These are phyloP conservation scores for Zenarchopterus dispar DNA, from an alignment of 2,797 vertebrate species.

Conservation along the genomic window DNA sequence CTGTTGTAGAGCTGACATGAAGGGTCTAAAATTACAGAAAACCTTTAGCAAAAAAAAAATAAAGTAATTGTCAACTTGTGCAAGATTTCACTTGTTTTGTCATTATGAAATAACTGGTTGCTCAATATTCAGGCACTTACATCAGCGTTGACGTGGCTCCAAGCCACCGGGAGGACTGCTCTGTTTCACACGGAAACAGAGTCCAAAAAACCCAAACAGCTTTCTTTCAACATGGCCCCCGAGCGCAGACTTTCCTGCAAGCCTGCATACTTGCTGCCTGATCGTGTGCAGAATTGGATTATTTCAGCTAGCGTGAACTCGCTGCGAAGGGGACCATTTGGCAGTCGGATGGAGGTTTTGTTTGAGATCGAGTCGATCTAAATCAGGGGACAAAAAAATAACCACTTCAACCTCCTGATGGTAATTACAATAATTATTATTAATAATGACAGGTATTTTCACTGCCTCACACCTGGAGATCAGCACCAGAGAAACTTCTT, in stretches of 20 bases:
- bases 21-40: constrained; percentile 15
- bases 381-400: constrained; percentile 22
- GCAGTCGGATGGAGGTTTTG: constrained; percentile 20
- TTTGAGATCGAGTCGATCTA: constrained; percentile 48
- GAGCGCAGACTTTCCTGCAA: constrained; percentile 12
- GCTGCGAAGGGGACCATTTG: constrained; percentile 47
- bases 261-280: constrained; percentile 19
- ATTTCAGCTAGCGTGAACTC: constrained; percentile 57
- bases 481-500: constrained; percentile 6
- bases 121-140: constrained; percentile 41
- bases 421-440: constrained; percentile 37
- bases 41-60: neutral
- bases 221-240: constrained; percentile 39
- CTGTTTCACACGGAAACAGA: constrained; percentile 18
- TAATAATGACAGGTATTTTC: constrained; percentile 27
- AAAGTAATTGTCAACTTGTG: neutral
- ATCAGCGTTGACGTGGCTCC: constrained; percentile 45
- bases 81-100: constrained; percentile 11
- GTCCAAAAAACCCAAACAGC: constrained; percentile 38
- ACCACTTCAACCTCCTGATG: constrained; percentile 41
- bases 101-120: constrained; percentile 16
- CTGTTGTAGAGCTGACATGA: constrained; percentile 6
- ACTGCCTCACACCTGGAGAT: constrained; percentile 45
- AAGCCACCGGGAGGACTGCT: constrained; percentile 40
- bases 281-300: constrained; percentile 44